Evolutionary conservation across 1,140 invertebrate genomes (phyloP), one percentile per base, ranked within the genome.

Genomic region (Tetragonula clypearis): DNA sequence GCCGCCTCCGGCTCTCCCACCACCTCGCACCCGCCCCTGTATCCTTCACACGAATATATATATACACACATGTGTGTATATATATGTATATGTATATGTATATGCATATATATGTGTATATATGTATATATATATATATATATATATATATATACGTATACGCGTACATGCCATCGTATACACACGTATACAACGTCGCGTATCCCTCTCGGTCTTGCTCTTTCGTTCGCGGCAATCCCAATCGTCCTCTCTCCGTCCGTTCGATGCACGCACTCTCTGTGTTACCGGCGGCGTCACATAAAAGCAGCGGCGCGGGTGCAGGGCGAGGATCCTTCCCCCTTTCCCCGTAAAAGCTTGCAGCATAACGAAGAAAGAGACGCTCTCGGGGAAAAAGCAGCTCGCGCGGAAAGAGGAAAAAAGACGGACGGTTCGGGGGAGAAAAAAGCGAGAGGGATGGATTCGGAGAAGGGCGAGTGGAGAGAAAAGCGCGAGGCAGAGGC

Each of bases 1-100:
- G 88, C 88, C 88, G 88, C 88, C 88, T 89, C 88, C 88, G 58
- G 66, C 49, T 62, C 74, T 79, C 88, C 88, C 88, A 90, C 88
- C 65, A 87, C 75, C 69, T 65, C 60, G 78, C 82, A 71, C 65
- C 88, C 88, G 86, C 88, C 88, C 86, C 91, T 88, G 87, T 90
- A 87, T 85, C 81, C 87, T 82, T 60, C 71, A 65, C 78, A 78
- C 81, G 62, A 53, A 72, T 80, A 78, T 83, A 76, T 49, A 84
- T 76, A 30, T 1, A 30, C 30, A 30, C 30, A 30, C 1, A 1
- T 30, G 30, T 30, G 30, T 30, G 30, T 30, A 80, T 23, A 9
- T 23, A 60, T 23, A 23, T 60, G 23, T 80, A 78, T 81, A 76
- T 35, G 78, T 72, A 80, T 11, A 9, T 11, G 23, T 11, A 23